phyloP scores from a whole-genome alignment of 2,113 vertebrate genomes.

The Brachyhypopomus gauderio region DNA sequence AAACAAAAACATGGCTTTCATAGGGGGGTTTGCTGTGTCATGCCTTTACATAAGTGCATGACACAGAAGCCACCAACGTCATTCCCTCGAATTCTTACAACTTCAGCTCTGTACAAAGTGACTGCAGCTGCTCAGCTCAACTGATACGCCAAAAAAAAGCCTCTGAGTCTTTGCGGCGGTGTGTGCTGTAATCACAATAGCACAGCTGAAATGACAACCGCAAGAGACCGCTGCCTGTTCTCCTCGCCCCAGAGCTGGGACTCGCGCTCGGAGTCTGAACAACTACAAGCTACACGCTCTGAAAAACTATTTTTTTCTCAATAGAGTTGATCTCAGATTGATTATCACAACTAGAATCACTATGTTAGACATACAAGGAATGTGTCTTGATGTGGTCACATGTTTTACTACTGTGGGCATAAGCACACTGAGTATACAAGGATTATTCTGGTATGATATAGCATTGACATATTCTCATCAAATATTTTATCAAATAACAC shows the following conservation, averaged over 20 bases:
- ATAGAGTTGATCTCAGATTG: too few species aligned
- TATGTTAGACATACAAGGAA: too few species aligned
- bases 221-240: not conserved
- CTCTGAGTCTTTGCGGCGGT: not conserved
- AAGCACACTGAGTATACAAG: too few species aligned
- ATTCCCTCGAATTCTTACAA: not conserved
- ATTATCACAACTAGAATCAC: too few species aligned
- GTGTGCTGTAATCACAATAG: not conserved
- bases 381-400: too few species aligned
- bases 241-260: too few species aligned
- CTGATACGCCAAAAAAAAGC: not conserved
- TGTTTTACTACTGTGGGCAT: too few species aligned
- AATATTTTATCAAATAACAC: not conserved
- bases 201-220: not conserved
- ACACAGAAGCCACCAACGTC: not conserved
- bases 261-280: not conserved
- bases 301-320: not conserved
- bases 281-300: not conserved
- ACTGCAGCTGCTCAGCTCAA: conserved; percentile 7
- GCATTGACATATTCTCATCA: too few species aligned
- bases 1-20: too few species aligned
- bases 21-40: too few species aligned
- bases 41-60: not conserved
- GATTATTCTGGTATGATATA: too few species aligned
- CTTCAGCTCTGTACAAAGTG: not conserved